phyloP scores from a whole-genome alignment of 2,797 vertebrate species.

The Miichthys miiuy region DNA sequence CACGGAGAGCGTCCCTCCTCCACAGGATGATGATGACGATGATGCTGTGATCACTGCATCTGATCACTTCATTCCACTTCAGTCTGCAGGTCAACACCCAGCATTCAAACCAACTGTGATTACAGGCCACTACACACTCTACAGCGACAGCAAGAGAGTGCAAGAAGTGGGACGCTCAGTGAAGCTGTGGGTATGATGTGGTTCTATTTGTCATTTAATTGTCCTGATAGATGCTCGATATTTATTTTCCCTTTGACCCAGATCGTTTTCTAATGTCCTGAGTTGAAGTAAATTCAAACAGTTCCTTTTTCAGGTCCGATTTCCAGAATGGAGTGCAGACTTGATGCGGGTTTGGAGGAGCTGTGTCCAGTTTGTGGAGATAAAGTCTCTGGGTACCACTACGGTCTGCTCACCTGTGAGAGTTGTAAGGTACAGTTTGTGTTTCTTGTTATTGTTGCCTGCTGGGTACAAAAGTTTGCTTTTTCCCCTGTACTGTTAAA shows the following conservation, averaged over 20 bases:
- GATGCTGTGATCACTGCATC: not conserved
- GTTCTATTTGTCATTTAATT: no score
- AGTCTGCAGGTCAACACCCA: not conserved
- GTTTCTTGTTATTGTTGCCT: not conserved
- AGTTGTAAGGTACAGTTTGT: conserved; percentile 80
- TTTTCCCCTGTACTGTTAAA: no score
- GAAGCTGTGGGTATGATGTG: not conserved
- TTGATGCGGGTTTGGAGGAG: conserved; percentile 67
- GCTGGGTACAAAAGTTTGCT: not conserved
- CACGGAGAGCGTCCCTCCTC: conserved; percentile 29
- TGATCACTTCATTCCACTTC: no score
- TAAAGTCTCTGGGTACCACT: conserved; percentile 85
- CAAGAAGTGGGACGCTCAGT: conserved; percentile 2
- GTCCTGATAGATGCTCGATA: not conserved
- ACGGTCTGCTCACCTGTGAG: conserved; percentile 86
- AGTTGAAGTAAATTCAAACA: not conserved
- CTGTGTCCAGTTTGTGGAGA: conserved; percentile 85
- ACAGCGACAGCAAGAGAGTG: no score
- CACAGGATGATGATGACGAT: not conserved
- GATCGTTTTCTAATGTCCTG: not conserved
- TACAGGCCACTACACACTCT: not conserved
- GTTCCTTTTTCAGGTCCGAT: not conserved
- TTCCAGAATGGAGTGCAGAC: conserved; percentile 71
- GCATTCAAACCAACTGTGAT: not conserved
- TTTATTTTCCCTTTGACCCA: not conserved